Percentiles rank a stretch among this genome's conserved stretches.
Conservation (phyloP, 2,113 vertebrate species). For the Rhinoderma darwinii region DNA sequence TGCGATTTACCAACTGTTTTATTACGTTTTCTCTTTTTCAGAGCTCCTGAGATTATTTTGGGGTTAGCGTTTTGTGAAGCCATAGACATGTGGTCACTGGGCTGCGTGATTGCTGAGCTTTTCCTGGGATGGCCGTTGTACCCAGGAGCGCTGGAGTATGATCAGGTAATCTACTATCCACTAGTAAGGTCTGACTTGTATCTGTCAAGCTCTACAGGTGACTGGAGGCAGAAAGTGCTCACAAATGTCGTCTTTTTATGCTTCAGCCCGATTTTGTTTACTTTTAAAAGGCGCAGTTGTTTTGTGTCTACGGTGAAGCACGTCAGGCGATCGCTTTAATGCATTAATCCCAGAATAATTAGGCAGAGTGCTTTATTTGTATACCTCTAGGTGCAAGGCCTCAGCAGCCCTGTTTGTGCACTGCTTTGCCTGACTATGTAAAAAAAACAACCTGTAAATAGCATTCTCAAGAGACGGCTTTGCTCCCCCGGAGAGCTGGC, state of each 20-base stretch:
- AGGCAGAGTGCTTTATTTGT: not conserved
- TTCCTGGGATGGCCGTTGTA: constrained; percentile 99
- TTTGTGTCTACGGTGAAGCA: not conserved
- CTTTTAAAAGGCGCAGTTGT: not conserved
- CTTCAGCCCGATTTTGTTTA: no score
- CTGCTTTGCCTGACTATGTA: constrained; percentile 19
- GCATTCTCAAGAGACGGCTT: constrained; percentile 8
- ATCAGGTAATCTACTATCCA: constrained; percentile 84
- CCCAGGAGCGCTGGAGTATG: constrained; percentile 97
- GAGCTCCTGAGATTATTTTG: constrained; percentile 99
- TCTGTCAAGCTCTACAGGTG: not conserved
- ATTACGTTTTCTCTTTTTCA: constrained; percentile 69
- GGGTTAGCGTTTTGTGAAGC: constrained; percentile 99
- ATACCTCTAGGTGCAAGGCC: constrained; percentile 14
- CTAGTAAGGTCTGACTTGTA: not conserved
- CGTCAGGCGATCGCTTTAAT: not conserved
- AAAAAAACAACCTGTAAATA: constrained; percentile 43
- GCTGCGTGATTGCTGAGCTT: constrained; percentile 98
- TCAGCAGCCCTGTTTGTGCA: constrained; percentile 6
- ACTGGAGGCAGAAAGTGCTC: not conserved
- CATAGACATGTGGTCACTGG: constrained; percentile 99
- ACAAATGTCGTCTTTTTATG: not conserved
- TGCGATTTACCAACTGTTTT: not conserved
- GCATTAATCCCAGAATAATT: constrained; percentile 10
- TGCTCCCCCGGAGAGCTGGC: constrained; percentile 12